Evolutionary conservation across 2,797 vertebrate genomes (phyloP), one percentile per base, ranked within the genome.

Genomic region (Sebastiscus albofasciatus): DNA sequence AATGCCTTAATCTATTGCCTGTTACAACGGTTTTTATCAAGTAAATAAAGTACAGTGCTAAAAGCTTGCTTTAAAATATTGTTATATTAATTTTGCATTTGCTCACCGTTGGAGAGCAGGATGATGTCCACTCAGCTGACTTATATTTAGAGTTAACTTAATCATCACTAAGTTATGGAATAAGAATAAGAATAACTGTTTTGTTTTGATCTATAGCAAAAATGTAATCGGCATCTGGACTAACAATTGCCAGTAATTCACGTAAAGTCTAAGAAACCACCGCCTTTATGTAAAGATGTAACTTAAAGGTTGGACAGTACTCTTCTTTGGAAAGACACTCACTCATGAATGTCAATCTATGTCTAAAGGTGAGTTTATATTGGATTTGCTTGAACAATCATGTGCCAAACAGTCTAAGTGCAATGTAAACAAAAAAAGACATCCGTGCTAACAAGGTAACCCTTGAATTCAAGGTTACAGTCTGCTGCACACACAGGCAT

Each of bases 401-500:
- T 46, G 33, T 68, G 72, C 39, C 79, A 80, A 88, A 87, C 54
- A 36, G 75, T 64, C 8, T 39, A 82, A 89, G 77, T 87, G 82
- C 81, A 79, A 42, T 83, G 85, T 86, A 91, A 92, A 92, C 84
- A 90, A 55, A 90, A 83, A 84, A 79, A 67, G 86, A 86, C 88
- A 78, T 83, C 39, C 36, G 22, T 68, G 81, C 75, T 84, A 84
- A 81, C 81, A 89, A 90, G 88, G 67, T 87, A 91, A 88, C 83
- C 78, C 84, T 86, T 88, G 75, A 83, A 90, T 87, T 87, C 91
- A 93, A 93, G 92, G 93, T 93, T 92, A 89, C 89, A 87, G 83
- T 83, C 77, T 90, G 72, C 84, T 31, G 7, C 80, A 71, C 46
- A 71, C 39, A 80, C 79, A 85, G 39, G 62, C 81, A 83, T 58